phyloP scores from a whole-genome alignment of 2,888 invertebrate genomes.

The Steinernema carpocapsae region DNA sequence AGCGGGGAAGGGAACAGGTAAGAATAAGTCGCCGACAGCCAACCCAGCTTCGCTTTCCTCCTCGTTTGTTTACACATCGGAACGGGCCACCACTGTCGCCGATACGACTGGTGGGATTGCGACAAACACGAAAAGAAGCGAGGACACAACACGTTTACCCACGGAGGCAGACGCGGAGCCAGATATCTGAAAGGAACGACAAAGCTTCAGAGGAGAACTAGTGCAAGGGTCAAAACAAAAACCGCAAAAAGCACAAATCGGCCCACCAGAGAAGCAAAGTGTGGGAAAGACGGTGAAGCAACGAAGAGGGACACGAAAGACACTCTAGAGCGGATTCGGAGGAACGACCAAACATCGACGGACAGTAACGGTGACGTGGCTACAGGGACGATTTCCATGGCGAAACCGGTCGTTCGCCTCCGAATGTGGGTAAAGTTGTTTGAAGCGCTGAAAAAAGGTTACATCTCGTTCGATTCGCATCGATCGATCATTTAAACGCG shows the following conservation, averaged over 20 bases:
- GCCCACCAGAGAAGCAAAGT: background rate
- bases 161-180: background rate
- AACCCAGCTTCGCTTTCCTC: background rate
- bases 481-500: constrained; percentile 33
- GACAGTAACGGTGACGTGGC: constrained; percentile 28
- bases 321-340: background rate
- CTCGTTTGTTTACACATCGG: constrained; percentile 22
- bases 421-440: constrained; percentile 33
- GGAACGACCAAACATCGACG: constrained; percentile 21
- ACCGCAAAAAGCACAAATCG: too few species aligned
- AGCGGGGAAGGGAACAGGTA: constrained; percentile 5
- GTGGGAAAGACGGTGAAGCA: background rate
- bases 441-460: constrained; percentile 25
- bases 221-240: background rate
- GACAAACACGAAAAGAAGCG: constrained; percentile 31
- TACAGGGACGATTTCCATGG: background rate
- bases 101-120: constrained; percentile 26
- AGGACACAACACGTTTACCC: constrained; percentile 35
- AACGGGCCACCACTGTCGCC: constrained; percentile 13
- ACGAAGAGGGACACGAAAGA: background rate
- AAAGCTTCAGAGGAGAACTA: background rate
- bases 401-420: constrained; percentile 30
- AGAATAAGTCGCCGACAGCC: constrained; percentile 13
- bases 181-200: background rate
- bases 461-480: constrained; percentile 31